Base-by-base conservation (phyloP, 2,113 vertebrate species). In the Scomber colias region DNA sequence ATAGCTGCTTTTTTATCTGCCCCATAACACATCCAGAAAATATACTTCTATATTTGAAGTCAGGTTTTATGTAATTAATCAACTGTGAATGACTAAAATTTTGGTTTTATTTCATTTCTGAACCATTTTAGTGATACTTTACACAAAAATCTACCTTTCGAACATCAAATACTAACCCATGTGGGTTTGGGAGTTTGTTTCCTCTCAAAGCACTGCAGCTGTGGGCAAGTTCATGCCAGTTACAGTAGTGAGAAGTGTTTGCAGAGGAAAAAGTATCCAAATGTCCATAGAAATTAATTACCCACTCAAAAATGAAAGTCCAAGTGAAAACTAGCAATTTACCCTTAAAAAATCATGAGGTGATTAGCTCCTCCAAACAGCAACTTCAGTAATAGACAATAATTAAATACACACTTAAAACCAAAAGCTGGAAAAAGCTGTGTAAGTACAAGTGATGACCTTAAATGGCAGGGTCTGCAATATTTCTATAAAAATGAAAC, bases 1-100 rank as follows among this genome's bases (percentile, higher is more conserved):
- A 1, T 49, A 30, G 62, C 31, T 55, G 51, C 31, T 9, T 50
- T 77, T 69, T 27, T 55, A 50, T 61, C 50, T 12, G 49, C 19
- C 61, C 65, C 49, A 44, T 73, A 69, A 82, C 30, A 12, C 72
- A 45, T 57, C 19, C 56, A 63, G 40, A 65, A 73, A 87, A 76
- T 63, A 4, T 21, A n/a, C 13, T 65, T 75, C 66, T 44, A 57
- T 53, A 71, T 50, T 17, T 49, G 10, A 10, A 13, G 45, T 71
- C 30, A 40, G 6, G 8, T 40, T 27, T 40, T 62, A 66, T 70
- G 31, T 45, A 54, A 81, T 77, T 44, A 77, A 44, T 63, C 63
- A 49, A 71, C 51, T 53, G 50, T 70, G 60, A 2, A 46, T 53
- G 63, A 67, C 12, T 4, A 9, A 10, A 27, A 57, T 27, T 76